phyloP scores from a whole-genome alignment of 2,888 invertebrate species.

The Eristalis intricaria region DNA sequence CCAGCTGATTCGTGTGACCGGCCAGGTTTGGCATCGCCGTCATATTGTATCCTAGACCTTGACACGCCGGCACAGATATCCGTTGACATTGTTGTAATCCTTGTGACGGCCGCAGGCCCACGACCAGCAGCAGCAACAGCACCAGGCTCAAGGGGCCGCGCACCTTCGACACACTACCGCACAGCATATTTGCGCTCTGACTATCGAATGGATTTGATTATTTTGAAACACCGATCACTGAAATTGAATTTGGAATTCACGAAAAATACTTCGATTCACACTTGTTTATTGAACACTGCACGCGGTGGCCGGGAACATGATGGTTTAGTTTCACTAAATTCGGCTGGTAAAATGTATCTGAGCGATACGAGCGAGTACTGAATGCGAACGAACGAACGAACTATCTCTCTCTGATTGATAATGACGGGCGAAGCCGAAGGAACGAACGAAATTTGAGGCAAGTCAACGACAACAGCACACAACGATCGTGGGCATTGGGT shows the following conservation, averaged over 20 bases:
- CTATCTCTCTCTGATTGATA: background rate
- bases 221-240: conserved; percentile 24
- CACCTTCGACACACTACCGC: conserved; percentile 40
- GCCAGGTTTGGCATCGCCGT: conserved; percentile 93
- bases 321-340: background rate
- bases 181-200: conserved; percentile 32
- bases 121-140: conserved; percentile 18
- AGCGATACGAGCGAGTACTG: conserved; percentile 1
- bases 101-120: conserved; percentile 73
- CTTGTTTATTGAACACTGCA: conserved; percentile 12
- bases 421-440: background rate
- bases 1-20: conserved; percentile 90
- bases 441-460: conserved; percentile 45
- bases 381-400: background rate
- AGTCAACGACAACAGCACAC: conserved; percentile 22
- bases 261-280: background rate
- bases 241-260: conserved; percentile 9
- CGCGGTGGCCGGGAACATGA: conserved; percentile 23
- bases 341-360: conserved; percentile 16
- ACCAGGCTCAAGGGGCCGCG: conserved; percentile 30
- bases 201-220: background rate
- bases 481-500: conserved; percentile 49
- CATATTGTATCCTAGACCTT: conserved; percentile 92
- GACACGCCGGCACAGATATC: conserved; percentile 90
- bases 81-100: conserved; percentile 87